A percentile compares a stretch with the other conserved stretches of the same genome.
phyloP scores from a whole-genome alignment of 2,113 vertebrate species.

The Mastomys natalensis region DNA sequence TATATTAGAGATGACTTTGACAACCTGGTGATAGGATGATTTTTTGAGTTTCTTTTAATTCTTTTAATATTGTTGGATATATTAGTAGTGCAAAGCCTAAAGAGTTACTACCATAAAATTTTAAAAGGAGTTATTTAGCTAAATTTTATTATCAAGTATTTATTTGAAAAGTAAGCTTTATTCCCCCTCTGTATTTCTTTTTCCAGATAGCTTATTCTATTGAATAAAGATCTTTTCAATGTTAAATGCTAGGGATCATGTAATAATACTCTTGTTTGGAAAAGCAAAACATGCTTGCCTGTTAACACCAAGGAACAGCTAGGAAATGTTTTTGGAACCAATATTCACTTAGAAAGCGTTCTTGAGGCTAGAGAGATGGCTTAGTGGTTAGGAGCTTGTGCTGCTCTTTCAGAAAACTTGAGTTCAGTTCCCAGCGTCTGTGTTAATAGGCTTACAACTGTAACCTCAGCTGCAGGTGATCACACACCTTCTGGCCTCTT shows the following conservation, averaged over 20 bases:
- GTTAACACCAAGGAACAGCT: background rate
- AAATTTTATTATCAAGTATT: conserved; percentile 49
- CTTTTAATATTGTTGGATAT: conserved; percentile 31
- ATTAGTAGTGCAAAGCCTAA: conserved; percentile 41
- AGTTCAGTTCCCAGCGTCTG: background rate
- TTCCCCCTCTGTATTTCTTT: background rate
- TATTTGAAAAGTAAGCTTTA: conserved; percentile 18
- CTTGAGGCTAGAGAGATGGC: background rate
- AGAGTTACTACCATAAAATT: conserved; percentile 29
- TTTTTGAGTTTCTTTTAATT: conserved; percentile 54
- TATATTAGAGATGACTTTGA: background rate
- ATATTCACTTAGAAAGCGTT: conserved; percentile 41
- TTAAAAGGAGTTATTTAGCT: conserved; percentile 38
- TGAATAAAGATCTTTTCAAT: background rate
- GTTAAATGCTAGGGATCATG: conserved; percentile 17
- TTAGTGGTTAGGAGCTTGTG: background rate
- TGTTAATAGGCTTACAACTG: background rate
- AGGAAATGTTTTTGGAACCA: conserved; percentile 24
- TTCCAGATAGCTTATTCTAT: background rate
- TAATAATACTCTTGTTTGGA: conserved; percentile 46
- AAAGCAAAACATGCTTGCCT: conserved; percentile 27
- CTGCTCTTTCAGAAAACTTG: background rate
- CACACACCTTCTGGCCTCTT: background rate
- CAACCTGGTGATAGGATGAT: conserved; percentile 3
- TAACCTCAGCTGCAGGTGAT: background rate